Percentiles rank a stretch among this genome's conserved stretches.
Conservation (phyloP, 2,113 vertebrate species). For the Isichthys henryi region DNA sequence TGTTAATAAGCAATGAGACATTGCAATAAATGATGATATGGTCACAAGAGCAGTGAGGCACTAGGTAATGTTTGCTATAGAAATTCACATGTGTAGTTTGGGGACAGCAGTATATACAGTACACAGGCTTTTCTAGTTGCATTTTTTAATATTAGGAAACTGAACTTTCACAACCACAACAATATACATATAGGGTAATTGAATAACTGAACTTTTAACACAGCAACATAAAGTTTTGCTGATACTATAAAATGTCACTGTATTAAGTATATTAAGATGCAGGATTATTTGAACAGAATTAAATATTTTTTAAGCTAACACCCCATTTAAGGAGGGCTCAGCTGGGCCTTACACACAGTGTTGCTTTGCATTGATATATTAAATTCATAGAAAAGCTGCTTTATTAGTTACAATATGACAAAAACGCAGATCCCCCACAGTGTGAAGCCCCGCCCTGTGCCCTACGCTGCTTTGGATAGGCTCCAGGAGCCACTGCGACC, state of each 20-base stretch:
- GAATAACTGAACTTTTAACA: not conserved
- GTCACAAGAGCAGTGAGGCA: not conserved
- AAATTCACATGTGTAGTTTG: not conserved
- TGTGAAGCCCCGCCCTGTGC: not conserved
- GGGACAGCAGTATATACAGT: not conserved
- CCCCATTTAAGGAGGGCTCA: not conserved
- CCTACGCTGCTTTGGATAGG: not conserved
- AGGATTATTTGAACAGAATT: not conserved
- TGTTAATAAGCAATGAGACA: not conserved
- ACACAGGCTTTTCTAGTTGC: not conserved
- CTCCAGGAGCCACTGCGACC: not conserved
- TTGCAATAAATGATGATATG: not conserved
- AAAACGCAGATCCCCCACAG: not conserved
- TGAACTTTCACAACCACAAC: not conserved
- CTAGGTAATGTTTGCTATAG: not conserved
- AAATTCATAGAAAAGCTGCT: not conserved
- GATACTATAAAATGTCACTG: not conserved
- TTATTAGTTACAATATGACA: not conserved
- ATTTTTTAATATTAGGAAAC: not conserved
- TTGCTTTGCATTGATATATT: not conserved
- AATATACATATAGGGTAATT: not conserved
- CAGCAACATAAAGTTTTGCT: not conserved
- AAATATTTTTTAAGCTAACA: not conserved
- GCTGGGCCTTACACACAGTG: not conserved
- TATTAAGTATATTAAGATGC: not conserved